phyloP scores from a whole-genome alignment of 2,113 vertebrate genomes.

The Glareola pratincola region DNA sequence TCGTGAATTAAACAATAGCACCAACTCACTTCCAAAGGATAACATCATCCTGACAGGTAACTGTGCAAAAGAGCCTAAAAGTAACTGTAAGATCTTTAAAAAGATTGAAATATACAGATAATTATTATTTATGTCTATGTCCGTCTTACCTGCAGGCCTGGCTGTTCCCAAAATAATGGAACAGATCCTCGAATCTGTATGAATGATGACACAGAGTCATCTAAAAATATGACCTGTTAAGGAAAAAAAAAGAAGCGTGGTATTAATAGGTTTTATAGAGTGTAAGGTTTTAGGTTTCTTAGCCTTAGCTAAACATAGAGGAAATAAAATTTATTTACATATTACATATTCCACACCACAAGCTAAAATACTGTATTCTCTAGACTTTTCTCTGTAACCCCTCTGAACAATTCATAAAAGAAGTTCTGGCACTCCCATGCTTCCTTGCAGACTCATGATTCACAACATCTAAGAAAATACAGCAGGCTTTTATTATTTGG shows the following conservation, averaged over 20 bases:
- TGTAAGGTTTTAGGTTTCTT: background rate
- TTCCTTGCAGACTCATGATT: background rate
- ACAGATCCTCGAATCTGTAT: constrained; percentile 97
- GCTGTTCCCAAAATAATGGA: constrained; percentile 97
- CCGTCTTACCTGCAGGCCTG: constrained; percentile 94
- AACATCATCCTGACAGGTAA: background rate
- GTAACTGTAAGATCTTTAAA: background rate
- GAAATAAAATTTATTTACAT: background rate
- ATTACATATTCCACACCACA: background rate
- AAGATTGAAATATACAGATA: too few relatives aligned
- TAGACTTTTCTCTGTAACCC: background rate
- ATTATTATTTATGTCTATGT: too few relatives aligned
- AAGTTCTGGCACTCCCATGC: background rate
- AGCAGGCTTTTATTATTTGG: background rate
- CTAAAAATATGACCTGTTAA: constrained; percentile 90
- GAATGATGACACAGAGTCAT: constrained; percentile 93
- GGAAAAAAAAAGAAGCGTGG: background rate
- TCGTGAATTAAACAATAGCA: background rate
- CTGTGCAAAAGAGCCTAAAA: background rate
- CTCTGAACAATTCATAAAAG: background rate
- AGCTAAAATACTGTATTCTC: background rate
- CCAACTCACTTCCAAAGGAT: background rate
- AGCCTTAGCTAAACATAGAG: background rate
- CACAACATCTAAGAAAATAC: background rate
- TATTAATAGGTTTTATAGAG: background rate